Evolutionary conservation across 2,888 invertebrate species (phyloP), one percentile per base, ranked within the genome.

Genomic region (Rhogogaster chlorosoma): DNA sequence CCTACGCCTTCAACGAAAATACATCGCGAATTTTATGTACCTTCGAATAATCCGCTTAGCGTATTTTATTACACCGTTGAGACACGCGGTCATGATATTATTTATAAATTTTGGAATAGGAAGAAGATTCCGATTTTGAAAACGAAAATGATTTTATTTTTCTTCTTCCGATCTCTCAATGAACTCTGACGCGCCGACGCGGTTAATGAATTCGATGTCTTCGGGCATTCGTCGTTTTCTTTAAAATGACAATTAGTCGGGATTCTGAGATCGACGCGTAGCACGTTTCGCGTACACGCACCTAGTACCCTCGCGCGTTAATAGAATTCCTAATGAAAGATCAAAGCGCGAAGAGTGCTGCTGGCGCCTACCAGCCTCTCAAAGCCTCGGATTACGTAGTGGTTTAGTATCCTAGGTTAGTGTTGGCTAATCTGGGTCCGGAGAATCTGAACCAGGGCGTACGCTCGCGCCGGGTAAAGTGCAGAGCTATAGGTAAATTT

Each of bases 401-500:
- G 22, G 61, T 80, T 80, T 38, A 57, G 64, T 83, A 64, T 26
- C 83, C 83, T 83, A 83, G 83, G 83, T 83, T 83, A 83, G 83
- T 67, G 67, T 49, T 83, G 83, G 83, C 70, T 64, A 49, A 67
- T 83, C 83, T 49, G 83, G 70, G 42, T 83, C 26, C 29, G 64
- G n/a, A 49, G 45, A 49, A 83, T 83, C 83, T 83, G 83, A 67
- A 83, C 32, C 70, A 67, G 67, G 45, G 64, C 83, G 64, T 7
- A 67, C 38, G n/a, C 22, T 26, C 77, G 36, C 61, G 10, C 26
- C 53, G 38, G 80, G 36, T 57, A 49, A 83, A 38, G 29, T 80
- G 82, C 38, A 45, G 18, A 42, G 67, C 83, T 83, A n/a, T n/a
- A 15, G 32, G 42, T 83, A 83, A 83, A 83, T 67, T 83, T 83